Percentiles rank a stretch among this genome's conserved stretches.
Conservation (phyloP, 2,888 invertebrate genomes). For the Cheilosia variabilis region DNA sequence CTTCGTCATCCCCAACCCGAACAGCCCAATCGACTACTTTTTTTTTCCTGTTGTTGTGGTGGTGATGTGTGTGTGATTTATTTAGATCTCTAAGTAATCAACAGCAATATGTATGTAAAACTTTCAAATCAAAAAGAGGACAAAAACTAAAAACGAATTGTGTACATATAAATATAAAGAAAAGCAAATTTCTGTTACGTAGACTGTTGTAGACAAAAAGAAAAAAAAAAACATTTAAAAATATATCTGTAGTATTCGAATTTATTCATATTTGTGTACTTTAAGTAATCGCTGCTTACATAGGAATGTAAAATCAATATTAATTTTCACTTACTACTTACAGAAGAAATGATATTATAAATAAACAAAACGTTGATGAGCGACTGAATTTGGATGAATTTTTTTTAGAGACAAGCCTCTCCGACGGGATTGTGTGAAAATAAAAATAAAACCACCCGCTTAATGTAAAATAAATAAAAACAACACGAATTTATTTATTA, state of each 20-base stretch:
- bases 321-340: conserved; percentile 20
- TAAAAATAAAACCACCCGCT: not conserved
- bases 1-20: not conserved
- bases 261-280: conserved; percentile 56
- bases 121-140: conserved; percentile 22
- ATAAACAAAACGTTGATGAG: conserved; percentile 15
- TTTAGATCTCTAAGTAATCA: conserved; percentile 25
- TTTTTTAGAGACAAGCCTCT: not conserved
- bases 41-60: conserved; percentile 52
- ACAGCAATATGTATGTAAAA: conserved; percentile 42
- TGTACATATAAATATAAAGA: conserved; percentile 36
- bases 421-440: not conserved
- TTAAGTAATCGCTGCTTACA: conserved; percentile 53
- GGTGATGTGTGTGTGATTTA: conserved; percentile 65
- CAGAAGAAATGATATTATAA: conserved; percentile 11
- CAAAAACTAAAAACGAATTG: conserved; percentile 15
- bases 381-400: conserved; percentile 44
- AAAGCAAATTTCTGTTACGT: conserved; percentile 38
- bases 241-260: conserved; percentile 41
- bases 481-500: not conserved
- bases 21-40: not conserved
- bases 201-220: conserved; percentile 44
- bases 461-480: conserved; percentile 22
- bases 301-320: conserved; percentile 27
- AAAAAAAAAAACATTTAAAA: conserved; percentile 26